Evolutionary conservation across 2,888 invertebrate genomes (phyloP), one percentile per base, ranked within the genome.

Genomic region (Synergus gifuensis): DNA sequence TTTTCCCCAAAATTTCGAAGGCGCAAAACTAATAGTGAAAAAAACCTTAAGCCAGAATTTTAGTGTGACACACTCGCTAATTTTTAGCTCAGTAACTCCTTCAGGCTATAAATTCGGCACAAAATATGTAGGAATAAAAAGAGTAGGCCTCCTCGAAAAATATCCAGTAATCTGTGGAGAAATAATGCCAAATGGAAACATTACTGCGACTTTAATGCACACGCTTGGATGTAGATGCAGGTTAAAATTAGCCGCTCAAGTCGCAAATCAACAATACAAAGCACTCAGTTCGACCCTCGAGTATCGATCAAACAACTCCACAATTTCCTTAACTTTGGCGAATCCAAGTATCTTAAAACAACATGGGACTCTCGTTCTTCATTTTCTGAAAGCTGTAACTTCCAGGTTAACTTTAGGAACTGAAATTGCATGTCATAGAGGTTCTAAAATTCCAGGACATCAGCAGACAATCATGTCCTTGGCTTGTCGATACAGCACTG

Each of bases 401-500:
- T 89, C 92, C n/a, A 87, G 91, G 76, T 84, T 91, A 66, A 86
- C 92, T 0, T 79, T 91, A 2, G 92, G 92, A 4, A 87, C 87
- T 1, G 92, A 92, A 82, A 69, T 92, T 12, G 90, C 91, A 1
- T 90, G 86, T 77, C 83, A 87, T 22, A 85, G 87, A 16, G 88
- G 88, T 11, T 81, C 86, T 0, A 84, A 82, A 76, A 80, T 89
- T 44, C 87, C 88, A 2, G 84, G 86, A 3, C 87, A 85, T 9
- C 87, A 86, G 76, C 87, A 88, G 69, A 87, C 90, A 0, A 85
- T 89, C 7, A 85, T 91, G 83, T 88, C 90, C 14, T 81, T 80
- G 4, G 92, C 92, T 16, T 87, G 88, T 78, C 92, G 94, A 80
- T 93, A 94, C 86, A 91, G 93, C 78, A 94, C 93, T 8, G 94